A percentile compares a stretch with the other conserved stretches of the same genome.
These are phyloP conservation scores for Diplodus sargus DNA, from an alignment of 2,797 vertebrate genomes.

Conservation along the genomic window DNA sequence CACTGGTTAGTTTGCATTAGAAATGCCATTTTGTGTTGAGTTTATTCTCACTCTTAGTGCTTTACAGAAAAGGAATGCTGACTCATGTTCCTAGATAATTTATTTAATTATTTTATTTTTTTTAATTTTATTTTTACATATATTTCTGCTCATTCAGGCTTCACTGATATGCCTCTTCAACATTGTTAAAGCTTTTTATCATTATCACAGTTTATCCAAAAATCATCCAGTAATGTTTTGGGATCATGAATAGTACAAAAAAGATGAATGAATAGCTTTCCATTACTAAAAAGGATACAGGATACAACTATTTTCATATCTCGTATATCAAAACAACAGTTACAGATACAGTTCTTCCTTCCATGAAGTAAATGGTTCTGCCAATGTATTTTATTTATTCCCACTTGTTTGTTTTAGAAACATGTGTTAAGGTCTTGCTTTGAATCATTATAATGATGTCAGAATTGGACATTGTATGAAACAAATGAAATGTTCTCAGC, in stretches of 20 bases:
- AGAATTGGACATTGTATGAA: neutral
- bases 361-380: neutral
- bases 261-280: neutral
- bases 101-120: neutral
- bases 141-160: constrained; percentile 2
- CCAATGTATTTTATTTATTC: neutral
- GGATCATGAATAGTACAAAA: neutral
- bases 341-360: neutral
- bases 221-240: constrained; percentile 10
- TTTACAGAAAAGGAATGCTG: constrained; percentile 18
- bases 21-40: constrained; percentile 9
- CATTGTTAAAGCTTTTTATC: neutral
- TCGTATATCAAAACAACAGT: neutral
- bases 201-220: neutral
- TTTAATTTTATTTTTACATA: neutral
- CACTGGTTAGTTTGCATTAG: neutral
- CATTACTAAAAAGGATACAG: neutral
- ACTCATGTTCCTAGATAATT: neutral
- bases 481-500: neutral
- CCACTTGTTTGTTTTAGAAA: neutral
- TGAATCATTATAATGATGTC: neutral
- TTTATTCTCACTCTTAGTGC: neutral
- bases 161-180: neutral
- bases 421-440: neutral
- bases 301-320: neutral